Base-by-base conservation (phyloP, 2,797 vertebrate species). In the Sarcoramphus papa region DNA sequence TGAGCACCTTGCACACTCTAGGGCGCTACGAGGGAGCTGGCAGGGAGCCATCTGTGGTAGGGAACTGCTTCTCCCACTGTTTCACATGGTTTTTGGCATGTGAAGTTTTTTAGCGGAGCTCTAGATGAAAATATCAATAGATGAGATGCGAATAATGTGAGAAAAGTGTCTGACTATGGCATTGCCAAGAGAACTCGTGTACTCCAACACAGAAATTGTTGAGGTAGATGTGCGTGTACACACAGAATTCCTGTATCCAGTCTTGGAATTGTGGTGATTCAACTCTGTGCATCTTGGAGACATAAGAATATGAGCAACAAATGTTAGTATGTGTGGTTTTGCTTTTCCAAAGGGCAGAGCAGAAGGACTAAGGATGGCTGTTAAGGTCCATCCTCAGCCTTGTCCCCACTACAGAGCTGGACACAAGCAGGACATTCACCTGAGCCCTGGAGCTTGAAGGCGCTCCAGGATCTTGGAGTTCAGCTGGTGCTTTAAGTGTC, bases 151-250 rank as follows among this genome's bases (percentile, higher is more conserved):
- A 91, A 78, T 78, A 93, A 41, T 18, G 22, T 41, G 41, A 68
- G 67, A 68, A 56, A 73, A 68, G 8, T 56, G 48, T 64, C 53
- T 9, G 14, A 59, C n/a, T 80, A 7, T 15, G 20, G 16, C 40
- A 53, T 37, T 88, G 37, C 24, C 14, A 51, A 35, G 6, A 6
- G 33, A 92, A 72, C n/a, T 5, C 3, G 1, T 53, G 72, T 18
- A 13, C 15, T 64, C 28, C 57, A 78, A 14, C 33, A 74, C 16
- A 78, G 62, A 90, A 88, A 33, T 41, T 72, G 24, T 40, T 9
- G 9, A 81, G 50, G 30, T 6, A 59, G 20, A 37, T 50, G 10
- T 62, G 12, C 0, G 0, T 1, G 4, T n/a, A 21, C 24, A 40
- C 10, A 48, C 7, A 63, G 43, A 85, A 45, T 75, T 74, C 13